Conservation (phyloP, 2,797 vertebrate genomes). For the Tenualosa ilisha region DNA sequence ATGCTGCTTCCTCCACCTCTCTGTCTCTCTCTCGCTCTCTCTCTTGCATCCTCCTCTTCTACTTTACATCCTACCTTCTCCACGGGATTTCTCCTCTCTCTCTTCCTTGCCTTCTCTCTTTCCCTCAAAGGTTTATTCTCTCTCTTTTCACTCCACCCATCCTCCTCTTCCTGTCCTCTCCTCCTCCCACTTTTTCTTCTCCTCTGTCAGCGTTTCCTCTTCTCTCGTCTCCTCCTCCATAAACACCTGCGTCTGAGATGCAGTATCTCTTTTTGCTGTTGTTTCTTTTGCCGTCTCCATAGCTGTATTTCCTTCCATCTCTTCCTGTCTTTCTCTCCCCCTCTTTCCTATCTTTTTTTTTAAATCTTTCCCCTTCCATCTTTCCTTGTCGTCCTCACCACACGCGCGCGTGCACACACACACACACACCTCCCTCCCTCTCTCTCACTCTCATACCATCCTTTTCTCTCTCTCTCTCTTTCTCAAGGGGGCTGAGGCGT, state of each 20-base stretch:
- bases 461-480: not conserved
- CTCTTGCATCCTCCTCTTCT: not conserved
- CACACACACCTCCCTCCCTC: not conserved
- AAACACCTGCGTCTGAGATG: not conserved
- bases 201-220: slow-evolving; percentile 41
- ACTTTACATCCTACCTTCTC: not conserved
- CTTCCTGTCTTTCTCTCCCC: not conserved
- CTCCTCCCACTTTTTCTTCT: not conserved
- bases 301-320: not conserved
- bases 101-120: not conserved
- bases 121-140: too few relatives aligned
- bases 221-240: not conserved
- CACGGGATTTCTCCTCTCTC: not conserved
- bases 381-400: not conserved
- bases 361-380: not conserved
- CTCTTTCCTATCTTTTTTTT: not conserved
- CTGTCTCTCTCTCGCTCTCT: not conserved
- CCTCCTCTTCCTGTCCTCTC: not conserved
- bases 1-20: not conserved
- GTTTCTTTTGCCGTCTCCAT: not conserved
- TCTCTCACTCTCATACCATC: not conserved
- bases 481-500: not conserved
- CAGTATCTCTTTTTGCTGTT: not conserved
- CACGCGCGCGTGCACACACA: too few relatives aligned
- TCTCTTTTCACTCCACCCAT: not conserved